Base-by-base conservation (phyloP, 2,888 invertebrate genomes). In the Xestia ashworthii region DNA sequence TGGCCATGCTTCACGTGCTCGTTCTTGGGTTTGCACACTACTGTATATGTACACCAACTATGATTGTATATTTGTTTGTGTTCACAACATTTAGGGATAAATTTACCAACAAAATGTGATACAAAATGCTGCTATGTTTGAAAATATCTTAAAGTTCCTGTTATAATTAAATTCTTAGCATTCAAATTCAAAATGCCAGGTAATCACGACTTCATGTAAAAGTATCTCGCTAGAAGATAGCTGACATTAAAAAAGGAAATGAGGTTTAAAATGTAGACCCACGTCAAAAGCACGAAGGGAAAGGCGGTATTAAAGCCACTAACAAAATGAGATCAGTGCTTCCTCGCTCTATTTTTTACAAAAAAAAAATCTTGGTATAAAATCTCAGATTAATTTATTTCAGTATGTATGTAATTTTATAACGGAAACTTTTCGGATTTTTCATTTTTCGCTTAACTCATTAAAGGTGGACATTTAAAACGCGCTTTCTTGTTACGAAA, bases 171-270 rank as follows among this genome's bases (percentile, higher is more conserved):
- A 25, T 25, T 25, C 58, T 46, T 12, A n/a, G 19, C 19, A 38
- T 65, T 62, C 6, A 25, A 66, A 14, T 67, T 55, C 5, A n/a
- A 44, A 48, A 46, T n/a, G 25, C 22, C 44, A 32, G 9, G 14
- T 67, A 46, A 48, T 22, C 41, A 62, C 8, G 44, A 44, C 19
- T 53, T 62, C 14, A 25, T 62, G 22, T 62, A 62, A 68, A 78
- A 78, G n/a, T 22, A 38, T 69, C 50, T 69, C 12, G 44, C 44
- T 68, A 44, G n/a, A 25, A 50, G 4, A 69, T 14, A 46, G 48
- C 68, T 58, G 22, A 50, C 16, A 46, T 76, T 80, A 50, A 16
- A 82, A 48, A 58, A 69, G 48, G 68, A 64, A 82, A 69, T 77
- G 22, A 80, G 16, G 14, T 82, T 53, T 50, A 58, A 65, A 69